phyloP scores from a whole-genome alignment of 2,797 vertebrate genomes.

The Sylvilagus floridanus region DNA sequence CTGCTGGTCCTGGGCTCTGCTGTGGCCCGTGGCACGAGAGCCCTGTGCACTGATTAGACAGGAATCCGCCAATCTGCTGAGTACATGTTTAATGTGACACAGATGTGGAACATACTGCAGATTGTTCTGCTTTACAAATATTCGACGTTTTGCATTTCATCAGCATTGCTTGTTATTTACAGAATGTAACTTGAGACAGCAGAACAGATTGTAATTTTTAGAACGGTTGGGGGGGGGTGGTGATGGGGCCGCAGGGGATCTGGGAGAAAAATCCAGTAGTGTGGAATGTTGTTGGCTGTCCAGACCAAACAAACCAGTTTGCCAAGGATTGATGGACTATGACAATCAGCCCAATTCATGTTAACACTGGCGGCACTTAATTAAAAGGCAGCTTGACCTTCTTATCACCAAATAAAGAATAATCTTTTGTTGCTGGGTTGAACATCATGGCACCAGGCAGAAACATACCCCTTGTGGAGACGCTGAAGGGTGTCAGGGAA shows the following conservation, averaged over 20 bases:
- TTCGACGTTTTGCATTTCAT: constrained; percentile 88
- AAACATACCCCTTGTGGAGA: background rate
- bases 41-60: constrained; percentile 88
- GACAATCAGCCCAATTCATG: constrained; percentile 76
- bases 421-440: constrained; percentile 69
- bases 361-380: constrained; percentile 68
- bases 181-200: constrained; percentile 88
- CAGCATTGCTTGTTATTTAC: constrained; percentile 89
- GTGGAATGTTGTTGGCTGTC: constrained; percentile 87
- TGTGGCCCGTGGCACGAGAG: constrained; percentile 81
- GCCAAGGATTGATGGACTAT: constrained; percentile 84
- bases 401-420: constrained; percentile 69
- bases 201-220: constrained; percentile 87
- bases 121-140: constrained; percentile 86
- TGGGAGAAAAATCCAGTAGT: constrained; percentile 80
- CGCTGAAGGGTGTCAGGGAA: background rate
- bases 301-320: constrained; percentile 89
- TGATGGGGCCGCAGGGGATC: constrained; percentile 71
- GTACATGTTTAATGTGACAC: constrained; percentile 87
- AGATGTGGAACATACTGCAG: constrained; percentile 88
- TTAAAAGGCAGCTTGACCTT: constrained; percentile 80
- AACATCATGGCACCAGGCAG: constrained; percentile 50
- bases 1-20: constrained; percentile 80
- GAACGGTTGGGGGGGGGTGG: constrained; percentile 53
- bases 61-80: constrained; percentile 87